A percentile compares a stretch with the other conserved stretches of the same genome.
These are phyloP conservation scores for Hypercompe scribonia DNA, from an alignment of 2,888 invertebrate species.

Conservation along the genomic window DNA sequence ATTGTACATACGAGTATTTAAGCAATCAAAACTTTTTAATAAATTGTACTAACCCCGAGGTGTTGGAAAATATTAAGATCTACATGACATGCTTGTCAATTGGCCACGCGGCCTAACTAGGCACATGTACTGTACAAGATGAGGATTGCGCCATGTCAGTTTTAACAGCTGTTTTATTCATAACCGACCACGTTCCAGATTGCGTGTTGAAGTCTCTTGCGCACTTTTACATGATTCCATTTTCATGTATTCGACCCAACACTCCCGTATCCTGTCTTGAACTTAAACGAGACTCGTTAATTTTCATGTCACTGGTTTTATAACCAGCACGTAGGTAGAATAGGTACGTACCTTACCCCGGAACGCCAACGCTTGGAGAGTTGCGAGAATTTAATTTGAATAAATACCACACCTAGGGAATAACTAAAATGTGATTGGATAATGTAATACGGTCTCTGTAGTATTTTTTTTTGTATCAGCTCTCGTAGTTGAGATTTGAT, in stretches of 20 bases:
- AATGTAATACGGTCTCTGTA: not conserved
- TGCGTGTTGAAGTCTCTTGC: conserved; percentile 31
- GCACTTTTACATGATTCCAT: conserved; percentile 23
- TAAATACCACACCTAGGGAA: conserved; percentile 44
- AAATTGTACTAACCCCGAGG: not conserved
- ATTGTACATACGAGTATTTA: conserved; percentile 8
- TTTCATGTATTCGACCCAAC: conserved; percentile 17
- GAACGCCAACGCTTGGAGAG: conserved; percentile 42
- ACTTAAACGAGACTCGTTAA: conserved; percentile 20
- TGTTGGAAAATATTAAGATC: conserved; percentile 21
- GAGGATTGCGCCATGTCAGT: conserved; percentile 58
- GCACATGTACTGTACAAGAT: conserved; percentile 32
- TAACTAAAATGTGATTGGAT: conserved; percentile 38
- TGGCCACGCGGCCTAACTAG: conserved; percentile 49
- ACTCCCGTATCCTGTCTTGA: conserved; percentile 22
- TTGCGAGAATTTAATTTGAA: conserved; percentile 48
- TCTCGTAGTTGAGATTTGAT: not conserved
- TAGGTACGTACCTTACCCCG: conserved; percentile 30
- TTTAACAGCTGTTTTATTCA: conserved; percentile 63
- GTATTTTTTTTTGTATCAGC: not conserved
- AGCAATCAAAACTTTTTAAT: conserved; percentile 13
- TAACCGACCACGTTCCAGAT: conserved; percentile 44
- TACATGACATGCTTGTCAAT: conserved; percentile 58
- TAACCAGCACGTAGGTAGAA: conserved; percentile 24
- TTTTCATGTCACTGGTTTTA: conserved; percentile 41